These are phyloP conservation scores for Tursiops truncatus DNA, from an alignment of 2,113 vertebrate species.

Conservation along the genomic window DNA sequence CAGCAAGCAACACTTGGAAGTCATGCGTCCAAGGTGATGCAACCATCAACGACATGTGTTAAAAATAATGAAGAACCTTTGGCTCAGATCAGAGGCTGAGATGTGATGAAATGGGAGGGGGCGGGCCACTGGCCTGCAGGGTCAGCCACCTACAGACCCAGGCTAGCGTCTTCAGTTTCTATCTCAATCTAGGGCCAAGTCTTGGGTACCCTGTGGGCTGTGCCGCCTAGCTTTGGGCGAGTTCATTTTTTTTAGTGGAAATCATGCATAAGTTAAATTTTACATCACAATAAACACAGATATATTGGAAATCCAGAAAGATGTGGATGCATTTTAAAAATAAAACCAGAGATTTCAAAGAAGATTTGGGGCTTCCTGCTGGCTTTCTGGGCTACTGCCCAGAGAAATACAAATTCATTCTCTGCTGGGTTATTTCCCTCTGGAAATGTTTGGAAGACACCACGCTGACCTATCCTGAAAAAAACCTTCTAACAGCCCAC, in stretches of 20 bases:
- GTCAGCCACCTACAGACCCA: neutral
- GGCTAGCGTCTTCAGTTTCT: neutral
- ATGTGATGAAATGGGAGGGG: fast-evolving
- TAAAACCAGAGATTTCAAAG: neutral
- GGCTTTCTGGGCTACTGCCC: neutral
- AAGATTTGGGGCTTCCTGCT: neutral
- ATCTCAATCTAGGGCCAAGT: neutral
- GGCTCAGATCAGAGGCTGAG: neutral
- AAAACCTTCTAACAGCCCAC: neutral
- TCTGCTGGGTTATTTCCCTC: neutral
- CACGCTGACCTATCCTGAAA: neutral
- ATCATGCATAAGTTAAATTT: neutral
- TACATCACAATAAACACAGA: neutral
- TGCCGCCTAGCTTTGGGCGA: neutral
- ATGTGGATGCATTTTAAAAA: neutral
- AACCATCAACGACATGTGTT: neutral
- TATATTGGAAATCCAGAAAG: neutral
- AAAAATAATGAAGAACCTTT: neutral
- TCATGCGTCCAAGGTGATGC: neutral
- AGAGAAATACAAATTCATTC: no score
- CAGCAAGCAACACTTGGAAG: neutral
- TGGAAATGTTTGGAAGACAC: neutral
- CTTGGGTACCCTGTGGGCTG: neutral
- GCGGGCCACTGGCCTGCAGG: neutral
- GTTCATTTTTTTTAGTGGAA: neutral